Base-by-base conservation (phyloP, 2,888 invertebrate genomes). In the Nemapogon koenigi region DNA sequence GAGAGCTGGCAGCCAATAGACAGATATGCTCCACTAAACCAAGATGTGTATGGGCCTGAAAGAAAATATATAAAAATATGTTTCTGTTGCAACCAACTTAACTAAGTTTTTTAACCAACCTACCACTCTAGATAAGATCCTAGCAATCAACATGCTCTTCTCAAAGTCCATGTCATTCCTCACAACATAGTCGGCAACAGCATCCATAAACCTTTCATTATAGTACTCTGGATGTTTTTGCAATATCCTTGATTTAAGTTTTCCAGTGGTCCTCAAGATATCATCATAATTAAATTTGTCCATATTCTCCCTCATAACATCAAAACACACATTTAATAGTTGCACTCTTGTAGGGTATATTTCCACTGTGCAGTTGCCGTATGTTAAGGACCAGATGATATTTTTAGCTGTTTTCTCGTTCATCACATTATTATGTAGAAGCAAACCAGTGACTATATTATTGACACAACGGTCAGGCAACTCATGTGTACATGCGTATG, bases 11-110 rank as follows among this genome's bases (percentile, higher is more conserved):
- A 1, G 81, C 79, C 37, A 71, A 59, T 2, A 71, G 53, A 33
- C 82, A 76, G 2, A 86, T 53, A 50, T 86, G 82, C 43, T 87
- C 82, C 14, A 88, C 53, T 0, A 88, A 59, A 0, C 68, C 60
- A 35, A 82, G 66, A 49, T 84, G 75, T 0, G 79, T 75, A 57
- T 85, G 84, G n/a, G 72, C 71, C 83, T 84, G 59, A 26, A 64
- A 64, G 13, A 38, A 38, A 41, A 28, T 28, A n/a, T n/a, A 31
- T 6, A 17, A 28, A 3, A 16, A 28, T 11, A 11, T 10, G 8
- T 14, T 3, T 3, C 7, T 13, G 6, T 18, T 10, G 10, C 14
- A 4, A 35, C 17, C 3, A 18, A 25, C 11, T 36, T 2, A 16
- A 27, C 26, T 17, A 14, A 7, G 11, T 17, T 8, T 35, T 4